Base-by-base conservation (phyloP, 2,113 vertebrate species). In the Gulo gulo region DNA sequence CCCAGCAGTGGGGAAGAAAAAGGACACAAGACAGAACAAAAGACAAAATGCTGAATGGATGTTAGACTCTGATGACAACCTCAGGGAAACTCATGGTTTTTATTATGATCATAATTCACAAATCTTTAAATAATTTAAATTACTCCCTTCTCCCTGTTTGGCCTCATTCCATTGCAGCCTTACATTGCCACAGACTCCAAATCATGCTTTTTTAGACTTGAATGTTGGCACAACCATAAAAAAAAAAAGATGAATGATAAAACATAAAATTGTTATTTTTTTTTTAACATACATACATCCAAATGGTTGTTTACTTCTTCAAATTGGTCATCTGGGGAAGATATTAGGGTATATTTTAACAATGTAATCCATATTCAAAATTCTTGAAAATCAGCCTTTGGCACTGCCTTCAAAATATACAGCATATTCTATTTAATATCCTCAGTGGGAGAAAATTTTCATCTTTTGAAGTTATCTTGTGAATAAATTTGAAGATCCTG, bases 381-480 rank as follows among this genome's bases (percentile, higher is more conserved):
- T 65, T 42, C 42, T 79, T 73, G 34, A 71, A 90, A 83, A 92
- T 78, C 7, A 34, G 9, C 42, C 78, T 88, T 71, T 67, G 93
- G 36, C 67, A 59, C 7, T 52, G 59, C 83, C 45, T 95, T 79
- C 55, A 23, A 80, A 96, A n/a, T 65, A 11, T 6, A 20, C 1
- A 52, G 29, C 55, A 84, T 36, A 47, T 92, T 67, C 95, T 47
- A 34, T 24, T 65, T 88, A 82, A 91, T 73, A 76, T 47, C 83
- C 67, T 95, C 34, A 9, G n/a, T 16, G 47, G 87, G 24, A 82
- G 23, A 26, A 71, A 71, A 81, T 95, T 93, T 91, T 95, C 57
- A 76, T 88, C 81, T 88, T 91, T 92, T 69, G 55, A 93, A 92
- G 94, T 69, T 95, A 57, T 29, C 21, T 91, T 93, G 57, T 84